Conservation (phyloP, 2,113 vertebrate species). For the Grammomys surdaster region DNA sequence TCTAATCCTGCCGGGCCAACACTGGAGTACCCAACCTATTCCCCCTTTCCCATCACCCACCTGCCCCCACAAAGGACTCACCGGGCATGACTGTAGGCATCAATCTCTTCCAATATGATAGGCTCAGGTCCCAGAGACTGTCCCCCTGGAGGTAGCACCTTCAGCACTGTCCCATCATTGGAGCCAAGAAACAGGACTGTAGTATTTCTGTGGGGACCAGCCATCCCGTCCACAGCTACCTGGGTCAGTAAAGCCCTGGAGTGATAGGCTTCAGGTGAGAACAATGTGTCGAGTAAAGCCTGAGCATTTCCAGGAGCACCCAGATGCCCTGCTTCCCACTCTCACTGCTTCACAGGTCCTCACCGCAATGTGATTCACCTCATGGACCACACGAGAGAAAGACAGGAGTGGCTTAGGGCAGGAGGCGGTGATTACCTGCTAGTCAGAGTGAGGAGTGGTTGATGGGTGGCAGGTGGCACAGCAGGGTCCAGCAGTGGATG, state of each 20-base stretch:
- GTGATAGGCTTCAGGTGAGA: slow-evolving; percentile 20
- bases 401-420: background rate
- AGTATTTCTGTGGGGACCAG: slow-evolving; percentile 90
- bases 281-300: background rate
- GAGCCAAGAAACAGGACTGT: slow-evolving; percentile 95
- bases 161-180: slow-evolving; percentile 93
- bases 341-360: background rate
- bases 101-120: slow-evolving; percentile 93
- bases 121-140: slow-evolving; percentile 84
- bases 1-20: background rate
- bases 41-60: accelerated
- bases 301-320: background rate
- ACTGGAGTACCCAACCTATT: background rate
- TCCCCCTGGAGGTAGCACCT: slow-evolving; percentile 90
- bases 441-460: slow-evolving; percentile 94
- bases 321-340: background rate
- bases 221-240: slow-evolving; percentile 91
- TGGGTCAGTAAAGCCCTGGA: slow-evolving; percentile 92
- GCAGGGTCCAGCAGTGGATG: slow-evolving; percentile 95
- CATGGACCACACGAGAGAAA: background rate
- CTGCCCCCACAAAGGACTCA: slow-evolving; percentile 80
- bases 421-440: slow-evolving; percentile 88
- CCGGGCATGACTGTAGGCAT: slow-evolving; percentile 92
- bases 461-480: slow-evolving; percentile 89
- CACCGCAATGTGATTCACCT: background rate